These are phyloP conservation scores for Melanargia galathea DNA, from an alignment of 2,888 invertebrate species.

Conservation along the genomic window DNA sequence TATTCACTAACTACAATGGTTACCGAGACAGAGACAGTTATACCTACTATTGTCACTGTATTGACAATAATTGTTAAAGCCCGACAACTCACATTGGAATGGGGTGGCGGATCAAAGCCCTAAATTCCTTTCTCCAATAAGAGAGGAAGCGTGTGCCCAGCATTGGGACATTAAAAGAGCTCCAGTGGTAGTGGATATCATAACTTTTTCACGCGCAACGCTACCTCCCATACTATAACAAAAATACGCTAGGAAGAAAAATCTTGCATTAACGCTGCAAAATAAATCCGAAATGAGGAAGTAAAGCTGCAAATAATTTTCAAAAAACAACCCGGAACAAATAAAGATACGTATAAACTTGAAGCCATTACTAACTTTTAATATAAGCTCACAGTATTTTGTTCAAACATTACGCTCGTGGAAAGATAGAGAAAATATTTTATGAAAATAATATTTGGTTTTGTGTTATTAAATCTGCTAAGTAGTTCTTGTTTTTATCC, in stretches of 20 bases:
- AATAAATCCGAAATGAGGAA: not conserved
- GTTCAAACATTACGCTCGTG: constrained; percentile 14
- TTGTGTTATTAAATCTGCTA: not conserved
- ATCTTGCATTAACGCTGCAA: not conserved
- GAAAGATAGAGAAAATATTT: constrained; percentile 1
- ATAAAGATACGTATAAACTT: constrained; percentile 6
- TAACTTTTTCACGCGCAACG: too few relatives aligned
- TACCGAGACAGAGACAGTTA: too few relatives aligned
- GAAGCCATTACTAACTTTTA: constrained; percentile 13
- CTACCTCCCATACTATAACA: too few relatives aligned
- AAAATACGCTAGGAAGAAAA: too few relatives aligned
- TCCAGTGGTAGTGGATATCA: not conserved
- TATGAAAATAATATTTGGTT: constrained; percentile 2
- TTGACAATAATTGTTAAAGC: too few relatives aligned
- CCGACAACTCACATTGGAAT: too few relatives aligned
- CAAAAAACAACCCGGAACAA: constrained; percentile 1
- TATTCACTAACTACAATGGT: too few relatives aligned
- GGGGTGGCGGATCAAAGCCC: too few relatives aligned
- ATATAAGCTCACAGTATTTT: constrained; percentile 11
- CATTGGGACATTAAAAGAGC: too few relatives aligned
- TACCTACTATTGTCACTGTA: too few relatives aligned
- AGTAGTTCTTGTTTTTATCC: not conserved
- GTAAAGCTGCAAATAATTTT: not conserved
- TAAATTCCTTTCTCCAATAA: too few relatives aligned
- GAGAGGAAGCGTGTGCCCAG: too few relatives aligned